Evolutionary conservation across 1,140 invertebrate genomes (phyloP).

Genomic region (Chrysoperla carnea): DNA sequence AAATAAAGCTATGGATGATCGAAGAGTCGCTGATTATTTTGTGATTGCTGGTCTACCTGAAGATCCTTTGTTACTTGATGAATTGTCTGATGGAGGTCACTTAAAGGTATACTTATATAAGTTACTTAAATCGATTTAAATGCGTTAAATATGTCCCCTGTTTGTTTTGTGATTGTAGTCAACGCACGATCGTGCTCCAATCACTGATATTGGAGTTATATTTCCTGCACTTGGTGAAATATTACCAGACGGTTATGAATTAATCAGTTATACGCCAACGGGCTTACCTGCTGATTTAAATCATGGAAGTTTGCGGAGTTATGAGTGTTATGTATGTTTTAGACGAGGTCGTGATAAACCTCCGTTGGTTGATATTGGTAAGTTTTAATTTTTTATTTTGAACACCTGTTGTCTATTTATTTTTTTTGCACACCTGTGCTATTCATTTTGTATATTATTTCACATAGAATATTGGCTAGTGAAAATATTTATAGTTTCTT

Average conservation of each 20-base stretch:
- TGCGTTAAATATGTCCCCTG: not conserved
- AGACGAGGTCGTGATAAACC: constrained; percentile 83
- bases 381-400: constrained; percentile 10
- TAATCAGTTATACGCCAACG: constrained; percentile 73
- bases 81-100: constrained; percentile 61
- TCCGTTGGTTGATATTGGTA: constrained; percentile 94
- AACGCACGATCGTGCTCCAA: constrained; percentile 60
- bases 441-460: no score
- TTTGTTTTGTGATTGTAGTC: constrained; percentile 5
- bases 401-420: not conserved
- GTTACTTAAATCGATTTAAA: not conserved
- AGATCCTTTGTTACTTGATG: constrained; percentile 59
- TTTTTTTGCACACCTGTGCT: no score
- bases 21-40: constrained; percentile 85
- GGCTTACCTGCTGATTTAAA: constrained; percentile 86
- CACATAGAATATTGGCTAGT: no score
- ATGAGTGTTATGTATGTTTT: constrained; percentile 87
- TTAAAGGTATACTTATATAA: constrained; percentile 34
- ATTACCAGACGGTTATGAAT: constrained; percentile 59
- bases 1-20: constrained; percentile 48
- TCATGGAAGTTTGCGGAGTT: constrained; percentile 85
- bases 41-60: constrained; percentile 88
- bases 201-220: constrained; percentile 84
- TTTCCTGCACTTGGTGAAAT: constrained; percentile 78
- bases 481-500: no score